Evolutionary conservation across 2,888 invertebrate species (phyloP).

Genomic region (Harmothoe impar): DNA sequence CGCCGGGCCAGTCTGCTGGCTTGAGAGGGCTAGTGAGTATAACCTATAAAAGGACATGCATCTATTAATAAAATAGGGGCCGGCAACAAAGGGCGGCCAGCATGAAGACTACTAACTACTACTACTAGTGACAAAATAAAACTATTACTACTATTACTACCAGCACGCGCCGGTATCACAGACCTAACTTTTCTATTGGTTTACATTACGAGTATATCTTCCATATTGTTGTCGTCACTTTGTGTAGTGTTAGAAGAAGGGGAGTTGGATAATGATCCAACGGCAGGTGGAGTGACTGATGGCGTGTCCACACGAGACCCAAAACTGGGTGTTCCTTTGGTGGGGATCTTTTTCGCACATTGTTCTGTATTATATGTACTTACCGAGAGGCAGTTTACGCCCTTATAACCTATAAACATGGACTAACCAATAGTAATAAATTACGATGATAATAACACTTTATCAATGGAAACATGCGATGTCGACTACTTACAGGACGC

Average conservation of each 20-base stretch:
- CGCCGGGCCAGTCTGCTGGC: background rate
- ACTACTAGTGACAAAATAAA: constrained; percentile 41
- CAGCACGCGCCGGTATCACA: constrained; percentile 40
- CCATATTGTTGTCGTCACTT: constrained; percentile 63
- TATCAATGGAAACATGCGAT: constrained; percentile 5
- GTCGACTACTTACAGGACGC: constrained; percentile 46
- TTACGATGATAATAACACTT: background rate
- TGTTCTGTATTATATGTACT: constrained; percentile 54
- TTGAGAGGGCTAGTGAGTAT: background rate
- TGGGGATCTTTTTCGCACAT: constrained; percentile 10
- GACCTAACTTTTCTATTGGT: constrained; percentile 61
- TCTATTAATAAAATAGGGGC: background rate
- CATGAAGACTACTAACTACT: background rate
- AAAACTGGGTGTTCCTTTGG: background rate
- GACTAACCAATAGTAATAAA: constrained; percentile 42
- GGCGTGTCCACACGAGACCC: constrained; percentile 20
- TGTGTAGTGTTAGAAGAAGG: constrained; percentile 57
- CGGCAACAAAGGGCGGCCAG: background rate
- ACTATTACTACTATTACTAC: background rate
- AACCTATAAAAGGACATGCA: constrained; percentile 12
- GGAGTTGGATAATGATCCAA: constrained; percentile 33
- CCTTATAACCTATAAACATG: constrained; percentile 48
- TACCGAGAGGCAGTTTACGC: constrained; percentile 45
- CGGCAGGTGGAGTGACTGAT: background rate
- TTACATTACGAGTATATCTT: constrained; percentile 61